Evolutionary conservation across 2,888 invertebrate species (phyloP), one percentile per base, ranked within the genome.

Genomic region (Empis stercorea): DNA sequence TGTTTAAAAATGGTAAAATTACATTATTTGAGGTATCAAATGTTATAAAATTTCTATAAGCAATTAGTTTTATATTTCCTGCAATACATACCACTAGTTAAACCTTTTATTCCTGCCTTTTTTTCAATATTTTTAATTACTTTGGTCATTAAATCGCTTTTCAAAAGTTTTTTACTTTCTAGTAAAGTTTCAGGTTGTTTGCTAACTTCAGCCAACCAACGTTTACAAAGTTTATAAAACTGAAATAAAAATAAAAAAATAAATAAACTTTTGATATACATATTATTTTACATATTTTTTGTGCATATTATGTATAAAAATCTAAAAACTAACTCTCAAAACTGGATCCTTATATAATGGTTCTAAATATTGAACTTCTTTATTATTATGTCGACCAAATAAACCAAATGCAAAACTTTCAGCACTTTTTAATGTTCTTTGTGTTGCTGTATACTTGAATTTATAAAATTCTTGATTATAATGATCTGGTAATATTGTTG

Each of bases 191-290:
- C 67, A 48, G 77, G 75, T 70, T 83, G 83, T 62, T 78, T 76
- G 65, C 84, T 77, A 53, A 86, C 78, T 67, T 80, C 76, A 59
- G 67, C 70, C 65, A 71, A 72, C 84, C 85, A 86, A 62, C 74
- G 78, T 58, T 74, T 70, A 72, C 86, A 86, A 56, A 76, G 72
- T 73, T 84, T 84, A 72, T 86, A 86, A 74, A 85, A 85, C 84
- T 34, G 13, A 5, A n/a, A 34, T n/a, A n/a, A n/a, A n/a, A n/a
- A n/a, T n/a, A n/a, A n/a, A n/a, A n/a, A n/a, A n/a, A n/a, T n/a
- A n/a, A n/a, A n/a, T n/a, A n/a, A n/a, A n/a, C n/a, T n/a, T n/a
- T n/a, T n/a, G n/a, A n/a, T n/a, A n/a, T n/a, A n/a, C n/a, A n/a
- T n/a, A n/a, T n/a, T n/a, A n/a, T n/a, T n/a, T n/a, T n/a, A n/a